phyloP scores from a whole-genome alignment of 2,888 invertebrate species.

The Mechanitis messenoides region DNA sequence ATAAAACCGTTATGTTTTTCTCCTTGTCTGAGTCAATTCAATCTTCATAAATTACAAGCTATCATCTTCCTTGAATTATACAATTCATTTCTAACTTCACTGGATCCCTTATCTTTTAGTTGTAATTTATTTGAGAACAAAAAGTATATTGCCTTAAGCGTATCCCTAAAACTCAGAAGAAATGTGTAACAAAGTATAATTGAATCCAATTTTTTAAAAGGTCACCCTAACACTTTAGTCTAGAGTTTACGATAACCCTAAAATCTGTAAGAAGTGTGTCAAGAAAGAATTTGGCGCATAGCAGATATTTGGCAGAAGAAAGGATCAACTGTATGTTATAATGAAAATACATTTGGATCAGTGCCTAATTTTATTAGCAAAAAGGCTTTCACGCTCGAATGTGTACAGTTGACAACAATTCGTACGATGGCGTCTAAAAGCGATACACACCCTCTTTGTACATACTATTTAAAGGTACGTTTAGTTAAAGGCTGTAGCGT shows the following conservation, averaged over 20 bases:
- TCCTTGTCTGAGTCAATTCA: background rate
- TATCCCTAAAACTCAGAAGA: slow-evolving; percentile 17
- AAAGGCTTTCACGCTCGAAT: slow-evolving; percentile 28
- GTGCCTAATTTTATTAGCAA: slow-evolving; percentile 38
- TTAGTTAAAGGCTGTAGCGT: background rate
- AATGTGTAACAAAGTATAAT: slow-evolving; percentile 1
- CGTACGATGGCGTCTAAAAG: slow-evolving; percentile 22
- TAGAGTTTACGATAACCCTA: slow-evolving; percentile 19
- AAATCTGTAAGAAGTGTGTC: slow-evolving; percentile 17
- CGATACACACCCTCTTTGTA: slow-evolving; percentile 11
- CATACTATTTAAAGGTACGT: slow-evolving; percentile 2
- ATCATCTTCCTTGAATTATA: background rate
- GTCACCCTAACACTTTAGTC: slow-evolving; percentile 12
- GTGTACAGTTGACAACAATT: slow-evolving; percentile 28
- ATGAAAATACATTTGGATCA: slow-evolving; percentile 35
- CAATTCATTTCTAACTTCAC: background rate
- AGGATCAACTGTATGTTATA: slow-evolving; percentile 33
- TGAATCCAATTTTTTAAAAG: slow-evolving; percentile 24
- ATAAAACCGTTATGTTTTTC: too few relatives aligned
- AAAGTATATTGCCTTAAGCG: slow-evolving; percentile 2
- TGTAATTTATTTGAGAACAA: slow-evolving; percentile 9
- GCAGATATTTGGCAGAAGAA: slow-evolving; percentile 34
- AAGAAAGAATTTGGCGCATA: slow-evolving; percentile 20
- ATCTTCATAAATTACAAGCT: background rate
- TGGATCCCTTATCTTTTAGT: slow-evolving; percentile 4